Conservation (phyloP, 2,797 vertebrate species). For the Darevskia mixta region DNA sequence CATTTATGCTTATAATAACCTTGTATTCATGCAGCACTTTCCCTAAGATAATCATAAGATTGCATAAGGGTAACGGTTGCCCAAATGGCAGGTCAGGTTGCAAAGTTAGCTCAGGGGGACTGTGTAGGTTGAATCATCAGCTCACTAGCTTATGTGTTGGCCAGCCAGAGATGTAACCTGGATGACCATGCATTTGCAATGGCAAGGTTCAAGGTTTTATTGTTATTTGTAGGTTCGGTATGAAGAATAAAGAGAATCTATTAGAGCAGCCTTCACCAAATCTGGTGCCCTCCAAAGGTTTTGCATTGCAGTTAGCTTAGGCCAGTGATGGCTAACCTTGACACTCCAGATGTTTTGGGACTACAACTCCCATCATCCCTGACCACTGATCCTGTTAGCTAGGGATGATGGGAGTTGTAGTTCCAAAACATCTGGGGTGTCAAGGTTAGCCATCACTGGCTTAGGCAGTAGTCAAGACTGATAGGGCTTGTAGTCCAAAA, state of each 20-base stretch:
- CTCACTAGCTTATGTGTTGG: neutral
- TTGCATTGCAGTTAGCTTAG: no score
- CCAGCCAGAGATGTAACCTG: neutral
- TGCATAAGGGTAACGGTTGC: neutral
- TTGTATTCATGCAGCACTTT: neutral
- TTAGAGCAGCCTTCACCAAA: no score
- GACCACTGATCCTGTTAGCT: no score
- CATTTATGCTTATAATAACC: rapidly evolving
- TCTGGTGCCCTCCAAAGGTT: no score
- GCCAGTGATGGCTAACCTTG: no score
- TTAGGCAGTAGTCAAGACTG: no score
- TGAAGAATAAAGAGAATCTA: neutral
- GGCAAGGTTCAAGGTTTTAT: neutral
- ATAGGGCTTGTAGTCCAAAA: no score
- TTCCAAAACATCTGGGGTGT: no score
- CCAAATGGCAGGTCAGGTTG: neutral
- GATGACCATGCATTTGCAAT: neutral
- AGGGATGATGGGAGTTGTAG: no score
- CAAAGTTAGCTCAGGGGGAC: neutral
- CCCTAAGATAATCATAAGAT: neutral
- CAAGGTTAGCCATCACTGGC: no score
- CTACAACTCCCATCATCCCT: no score
- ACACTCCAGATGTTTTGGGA: no score
- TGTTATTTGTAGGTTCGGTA: neutral
- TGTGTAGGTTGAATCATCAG: neutral